Base-by-base conservation (phyloP, 37 sponge, comb jelly and placozoan genomes). In the Haliclona indistincta region DNA sequence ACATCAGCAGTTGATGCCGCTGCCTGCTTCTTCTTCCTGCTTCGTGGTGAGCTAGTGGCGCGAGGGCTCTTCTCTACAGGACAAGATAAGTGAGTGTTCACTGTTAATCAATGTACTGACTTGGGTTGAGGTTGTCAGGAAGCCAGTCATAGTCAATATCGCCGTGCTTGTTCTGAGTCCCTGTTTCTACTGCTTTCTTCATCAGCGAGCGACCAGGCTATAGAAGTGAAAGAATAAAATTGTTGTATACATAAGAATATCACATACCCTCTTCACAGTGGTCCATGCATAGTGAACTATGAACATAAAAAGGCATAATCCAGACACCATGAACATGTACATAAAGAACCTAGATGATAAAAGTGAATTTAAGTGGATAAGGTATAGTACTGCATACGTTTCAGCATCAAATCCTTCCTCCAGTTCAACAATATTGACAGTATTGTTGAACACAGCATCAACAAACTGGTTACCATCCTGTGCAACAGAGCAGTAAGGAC, bases 361-460 rank as follows among this genome's bases (percentile, higher is more conserved):
- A n/a, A n/a, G n/a, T n/a, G n/a, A n/a, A n/a, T n/a, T 17, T 29
- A 55, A 49, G 15, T 4, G n/a, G 20, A 33, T 29, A 55, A 26
- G 38, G 30, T 22, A 70, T 43, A 43, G 51, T 38, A 32, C 41
- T 11, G 28, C 63, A 22, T 61, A 90, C 80, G 96, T 94, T 61
- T 94, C 90, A 15, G 83, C 87, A 68, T 97, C 95, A 82, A 94
- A 94, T 13, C 90, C 86, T 56, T 97, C 98, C 36, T 93, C 93
- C 3, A 81, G 32, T 64, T 97, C 98, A 17, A 95, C 51, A 29
- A 94, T 84, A 52, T 92, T 89, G 70, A 97, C 80, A 33, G 98
- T 97, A 38, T 86, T 88, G 52, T 97, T 97, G 89, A 86, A 97
- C 38, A 94, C 93, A 29, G 95, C 93, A 80, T 86, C 78, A n/a